Conservation (phyloP, 2,797 vertebrate genomes). For the Channa striata region DNA sequence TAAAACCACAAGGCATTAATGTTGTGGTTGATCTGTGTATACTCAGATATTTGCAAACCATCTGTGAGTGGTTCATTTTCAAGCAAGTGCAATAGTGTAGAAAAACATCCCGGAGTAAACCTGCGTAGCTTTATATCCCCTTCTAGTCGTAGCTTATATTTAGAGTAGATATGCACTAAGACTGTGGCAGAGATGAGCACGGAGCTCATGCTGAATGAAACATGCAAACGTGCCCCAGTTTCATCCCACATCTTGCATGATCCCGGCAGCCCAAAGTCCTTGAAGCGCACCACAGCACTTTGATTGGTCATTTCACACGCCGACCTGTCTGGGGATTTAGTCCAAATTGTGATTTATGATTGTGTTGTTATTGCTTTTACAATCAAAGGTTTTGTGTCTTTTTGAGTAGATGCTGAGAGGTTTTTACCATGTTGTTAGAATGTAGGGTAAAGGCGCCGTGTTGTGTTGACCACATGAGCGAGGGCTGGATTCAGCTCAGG, state of each 20-base stretch:
- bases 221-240: constrained; percentile 41
- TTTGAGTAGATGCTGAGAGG: background rate
- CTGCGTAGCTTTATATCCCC: constrained; percentile 46
- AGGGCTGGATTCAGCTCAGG: constrained; percentile 8
- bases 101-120: constrained; percentile 41
- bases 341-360: constrained; percentile 4
- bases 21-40: too few relatives aligned
- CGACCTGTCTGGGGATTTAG: background rate
- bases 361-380: constrained; percentile 29
- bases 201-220: constrained; percentile 25
- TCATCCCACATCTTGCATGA: constrained; percentile 22
- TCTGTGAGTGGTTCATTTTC: constrained; percentile 19
- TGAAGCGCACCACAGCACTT: constrained; percentile 62
- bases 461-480: constrained; percentile 41
- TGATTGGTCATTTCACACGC: constrained; percentile 24
- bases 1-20: too few relatives aligned
- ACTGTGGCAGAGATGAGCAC: constrained; percentile 29
- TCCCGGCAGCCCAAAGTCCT: constrained; percentile 21
- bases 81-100: constrained; percentile 68
- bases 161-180: constrained; percentile 22
- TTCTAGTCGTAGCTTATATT: constrained; percentile 37
- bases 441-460: constrained; percentile 14
- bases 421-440: background rate
- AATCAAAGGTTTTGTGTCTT: constrained; percentile 1
- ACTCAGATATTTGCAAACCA: constrained; percentile 22